Conservation (phyloP, 2,113 vertebrate species). For the Gymnogyps californianus region DNA sequence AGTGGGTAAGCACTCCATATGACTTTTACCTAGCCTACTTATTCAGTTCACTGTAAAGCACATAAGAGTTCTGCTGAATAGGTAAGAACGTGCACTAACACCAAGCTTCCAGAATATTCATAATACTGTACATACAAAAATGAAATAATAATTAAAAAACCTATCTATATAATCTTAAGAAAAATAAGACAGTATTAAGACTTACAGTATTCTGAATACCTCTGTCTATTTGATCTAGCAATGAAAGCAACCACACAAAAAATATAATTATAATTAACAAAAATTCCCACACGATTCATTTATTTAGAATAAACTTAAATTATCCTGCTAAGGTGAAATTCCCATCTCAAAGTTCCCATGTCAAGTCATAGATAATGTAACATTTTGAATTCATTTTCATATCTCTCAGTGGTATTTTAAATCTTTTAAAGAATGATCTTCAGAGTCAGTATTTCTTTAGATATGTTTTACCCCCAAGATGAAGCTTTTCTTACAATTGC, state of each 20-base stretch:
- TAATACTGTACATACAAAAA: background rate
- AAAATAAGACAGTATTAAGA: background rate
- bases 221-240: background rate
- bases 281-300: background rate
- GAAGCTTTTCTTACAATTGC: background rate
- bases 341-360: background rate
- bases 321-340: background rate
- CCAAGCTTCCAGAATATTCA: background rate
- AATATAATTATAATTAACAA: background rate
- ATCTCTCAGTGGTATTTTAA: background rate
- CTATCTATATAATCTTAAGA: accelerated
- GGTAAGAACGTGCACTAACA: background rate
- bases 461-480: background rate
- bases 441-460: background rate
- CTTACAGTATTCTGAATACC: background rate
- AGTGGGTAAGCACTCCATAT: accelerated
- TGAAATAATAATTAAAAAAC: background rate
- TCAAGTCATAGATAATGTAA: background rate
- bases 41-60: background rate
- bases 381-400: background rate
- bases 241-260: background rate
- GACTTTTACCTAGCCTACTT: background rate
- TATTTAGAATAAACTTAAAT: background rate
- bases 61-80: background rate
- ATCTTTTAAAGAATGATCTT: background rate